A percentile compares a stretch with the other conserved stretches of the same genome.
Evolutionary conservation across 2,888 invertebrate genomes (phyloP).

Genomic region (Himalopsyche kuldschensis): DNA sequence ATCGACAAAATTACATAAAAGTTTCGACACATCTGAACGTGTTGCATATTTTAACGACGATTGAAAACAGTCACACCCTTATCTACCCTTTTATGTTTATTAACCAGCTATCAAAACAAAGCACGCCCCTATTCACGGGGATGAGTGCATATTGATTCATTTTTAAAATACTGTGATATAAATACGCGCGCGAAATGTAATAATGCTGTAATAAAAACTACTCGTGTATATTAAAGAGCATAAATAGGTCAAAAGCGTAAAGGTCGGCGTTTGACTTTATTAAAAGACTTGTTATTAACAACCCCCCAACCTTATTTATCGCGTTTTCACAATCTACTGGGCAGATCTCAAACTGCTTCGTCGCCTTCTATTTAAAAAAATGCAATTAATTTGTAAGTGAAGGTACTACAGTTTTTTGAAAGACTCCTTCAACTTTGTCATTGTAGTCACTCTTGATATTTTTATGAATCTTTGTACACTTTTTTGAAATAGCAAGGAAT

Average conservation of each 20-base stretch:
- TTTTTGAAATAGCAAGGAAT: no score
- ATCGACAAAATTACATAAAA: no score
- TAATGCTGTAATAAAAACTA: not conserved
- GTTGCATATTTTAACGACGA: not conserved
- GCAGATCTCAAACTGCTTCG: not conserved
- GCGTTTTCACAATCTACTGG: not conserved
- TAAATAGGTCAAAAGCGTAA: not conserved
- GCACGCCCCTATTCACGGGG: not conserved
- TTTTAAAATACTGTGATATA: not conserved
- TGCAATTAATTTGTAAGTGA: no score
- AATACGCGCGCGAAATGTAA: not conserved
- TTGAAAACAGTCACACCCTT: not conserved
- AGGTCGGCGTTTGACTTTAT: not conserved
- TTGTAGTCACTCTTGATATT: no score
- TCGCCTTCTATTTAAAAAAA: not conserved
- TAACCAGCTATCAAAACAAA: not conserved
- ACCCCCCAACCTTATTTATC: not conserved
- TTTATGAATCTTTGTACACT: no score
- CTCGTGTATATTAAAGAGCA: not conserved
- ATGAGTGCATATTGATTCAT: not conserved
- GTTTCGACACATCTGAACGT: no score
- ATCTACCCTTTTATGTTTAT: not conserved
- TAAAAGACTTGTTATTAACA: not conserved
- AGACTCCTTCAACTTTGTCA: no score
- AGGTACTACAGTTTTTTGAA: no score